Evolutionary conservation across 2,797 vertebrate species (phyloP).

Genomic region (Onychomys arenicola): DNA sequence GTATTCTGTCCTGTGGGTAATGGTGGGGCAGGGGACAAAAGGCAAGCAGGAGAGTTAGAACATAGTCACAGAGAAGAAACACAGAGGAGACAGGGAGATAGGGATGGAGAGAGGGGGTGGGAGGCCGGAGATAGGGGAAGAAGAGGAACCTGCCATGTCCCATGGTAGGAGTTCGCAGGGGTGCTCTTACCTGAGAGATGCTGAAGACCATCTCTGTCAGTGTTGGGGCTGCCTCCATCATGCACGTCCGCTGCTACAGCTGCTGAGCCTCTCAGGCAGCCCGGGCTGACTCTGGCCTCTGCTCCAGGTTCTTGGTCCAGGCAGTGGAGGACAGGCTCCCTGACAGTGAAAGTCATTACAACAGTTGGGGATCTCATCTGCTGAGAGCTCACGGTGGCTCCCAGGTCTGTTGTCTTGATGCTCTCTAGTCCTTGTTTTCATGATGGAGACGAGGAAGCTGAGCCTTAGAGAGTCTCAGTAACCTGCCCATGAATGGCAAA

Average conservation of each 20-base stretch:
- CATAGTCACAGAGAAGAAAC: not conserved
- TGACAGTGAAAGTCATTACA: not conserved
- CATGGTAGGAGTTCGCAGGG: not conserved
- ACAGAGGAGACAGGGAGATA: not conserved
- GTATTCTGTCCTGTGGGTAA: not conserved
- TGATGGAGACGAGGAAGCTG: slow-evolving; percentile 18
- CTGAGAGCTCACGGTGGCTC: not conserved
- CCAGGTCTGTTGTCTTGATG: not conserved
- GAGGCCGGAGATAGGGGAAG: no score
- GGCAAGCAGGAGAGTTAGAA: not conserved
- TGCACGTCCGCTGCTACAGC: no score
- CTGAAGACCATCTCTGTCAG: not conserved
- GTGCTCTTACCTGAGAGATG: not conserved
- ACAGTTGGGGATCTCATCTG: not conserved
- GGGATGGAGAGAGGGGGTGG: not conserved
- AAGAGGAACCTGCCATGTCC: not conserved
- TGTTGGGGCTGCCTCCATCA: not conserved
- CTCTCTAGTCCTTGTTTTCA: not conserved
- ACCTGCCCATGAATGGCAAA: not conserved
- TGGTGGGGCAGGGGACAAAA: slow-evolving; percentile 81
- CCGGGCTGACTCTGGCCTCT: not conserved
- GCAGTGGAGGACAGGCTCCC: not conserved
- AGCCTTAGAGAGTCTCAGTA: not conserved
- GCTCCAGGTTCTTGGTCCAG: not conserved
- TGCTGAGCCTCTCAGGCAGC: not conserved